phyloP scores from a whole-genome alignment of 1,140 invertebrate genomes.

The Dendroctonus valens region DNA sequence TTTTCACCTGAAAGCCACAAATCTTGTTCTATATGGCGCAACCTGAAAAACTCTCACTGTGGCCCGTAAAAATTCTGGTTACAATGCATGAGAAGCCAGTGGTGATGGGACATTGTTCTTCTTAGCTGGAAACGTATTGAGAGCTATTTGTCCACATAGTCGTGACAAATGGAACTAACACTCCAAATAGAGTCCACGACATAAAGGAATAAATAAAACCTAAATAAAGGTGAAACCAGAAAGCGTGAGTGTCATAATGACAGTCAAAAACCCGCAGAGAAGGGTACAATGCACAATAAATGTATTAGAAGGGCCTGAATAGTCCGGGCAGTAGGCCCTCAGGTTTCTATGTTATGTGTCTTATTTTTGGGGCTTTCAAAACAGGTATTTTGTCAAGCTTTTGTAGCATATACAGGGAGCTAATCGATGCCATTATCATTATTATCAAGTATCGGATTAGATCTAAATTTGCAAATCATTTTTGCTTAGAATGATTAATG shows the following conservation, averaged over 20 bases:
- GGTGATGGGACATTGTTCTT: constrained; percentile 9
- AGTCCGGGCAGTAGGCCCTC: neutral
- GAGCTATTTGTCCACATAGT: constrained; percentile 27
- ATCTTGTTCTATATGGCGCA: neutral
- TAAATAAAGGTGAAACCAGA: constrained; percentile 9
- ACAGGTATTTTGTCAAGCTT: too few species aligned
- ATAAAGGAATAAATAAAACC: constrained; percentile 26
- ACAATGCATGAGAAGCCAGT: constrained; percentile 4
- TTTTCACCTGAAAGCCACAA: too few species aligned
- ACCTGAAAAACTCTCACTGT: neutral
- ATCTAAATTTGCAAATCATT: too few species aligned
- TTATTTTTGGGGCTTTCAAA: too few species aligned
- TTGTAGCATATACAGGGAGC: too few species aligned
- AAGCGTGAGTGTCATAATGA: constrained; percentile 19
- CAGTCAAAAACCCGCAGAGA: constrained; percentile 29
- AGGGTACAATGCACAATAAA: constrained; percentile 27
- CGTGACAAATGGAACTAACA: constrained; percentile 23
- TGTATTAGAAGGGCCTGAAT: constrained; percentile 17
- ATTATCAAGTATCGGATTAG: too few species aligned
- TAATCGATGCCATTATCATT: too few species aligned
- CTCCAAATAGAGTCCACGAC: constrained; percentile 18
- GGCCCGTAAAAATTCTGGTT: neutral
- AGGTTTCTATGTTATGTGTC: neutral
- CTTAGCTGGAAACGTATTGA: constrained; percentile 21
- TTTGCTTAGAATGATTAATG: too few species aligned